A percentile compares a stretch with the other conserved stretches of the same genome.
phyloP scores from a whole-genome alignment of 2,888 invertebrate species.

The Patella depressa region DNA sequence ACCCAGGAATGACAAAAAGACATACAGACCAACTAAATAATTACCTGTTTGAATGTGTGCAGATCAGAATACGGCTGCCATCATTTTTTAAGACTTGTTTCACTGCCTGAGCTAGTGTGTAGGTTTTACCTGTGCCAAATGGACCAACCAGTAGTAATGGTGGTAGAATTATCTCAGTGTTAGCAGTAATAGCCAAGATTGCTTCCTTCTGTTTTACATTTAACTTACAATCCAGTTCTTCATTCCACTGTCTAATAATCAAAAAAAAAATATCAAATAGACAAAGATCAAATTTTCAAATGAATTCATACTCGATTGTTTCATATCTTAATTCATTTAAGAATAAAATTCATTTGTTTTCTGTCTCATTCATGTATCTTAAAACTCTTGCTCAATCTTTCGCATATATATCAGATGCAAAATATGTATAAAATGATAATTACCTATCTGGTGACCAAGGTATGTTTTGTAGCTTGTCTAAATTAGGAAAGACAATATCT shows the following conservation, averaged over 20 bases:
- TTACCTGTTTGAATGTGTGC: slow-evolving; percentile 86
- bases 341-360: too few species aligned
- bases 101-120: slow-evolving; percentile 82
- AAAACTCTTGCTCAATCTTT: too few species aligned
- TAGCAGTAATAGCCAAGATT: slow-evolving; percentile 80
- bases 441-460: slow-evolving; percentile 79
- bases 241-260: slow-evolving; percentile 74
- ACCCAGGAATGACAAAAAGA: too few species aligned
- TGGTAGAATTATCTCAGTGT: slow-evolving; percentile 50
- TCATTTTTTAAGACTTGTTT: slow-evolving; percentile 77
- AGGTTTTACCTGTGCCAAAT: slow-evolving; percentile 90
- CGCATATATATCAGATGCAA: too few species aligned
- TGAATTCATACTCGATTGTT: too few species aligned
- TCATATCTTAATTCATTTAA: too few species aligned
- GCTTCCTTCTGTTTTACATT: slow-evolving; percentile 87
- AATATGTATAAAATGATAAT: slow-evolving; percentile 19
- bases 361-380: too few species aligned
- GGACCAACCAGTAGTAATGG: slow-evolving; percentile 74
- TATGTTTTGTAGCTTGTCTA: slow-evolving; percentile 77
- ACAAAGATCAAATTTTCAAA: too few species aligned
- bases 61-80: slow-evolving; percentile 82
- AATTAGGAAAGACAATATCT: slow-evolving; percentile 81
- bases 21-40: background rate
- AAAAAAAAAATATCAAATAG: too few species aligned
- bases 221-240: slow-evolving; percentile 77